These are phyloP conservation scores for Drosophila lacertosa DNA, from an alignment of 1,140 invertebrate genomes.

Conservation along the genomic window DNA sequence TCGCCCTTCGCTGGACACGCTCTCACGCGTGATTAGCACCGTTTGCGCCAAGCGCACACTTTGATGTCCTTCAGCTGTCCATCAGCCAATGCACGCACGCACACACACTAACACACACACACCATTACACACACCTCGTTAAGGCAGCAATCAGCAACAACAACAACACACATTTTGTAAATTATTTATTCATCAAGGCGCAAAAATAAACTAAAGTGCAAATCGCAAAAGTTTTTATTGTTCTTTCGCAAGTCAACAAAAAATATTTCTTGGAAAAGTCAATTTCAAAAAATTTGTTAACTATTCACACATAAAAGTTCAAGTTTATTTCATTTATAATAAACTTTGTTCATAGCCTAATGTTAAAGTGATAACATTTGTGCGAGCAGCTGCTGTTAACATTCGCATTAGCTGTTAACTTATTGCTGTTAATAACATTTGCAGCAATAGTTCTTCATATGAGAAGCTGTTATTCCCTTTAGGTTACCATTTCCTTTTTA, in stretches of 20 bases:
- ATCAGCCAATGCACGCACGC: conserved; percentile 1
- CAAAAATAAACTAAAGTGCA: conserved; percentile 11
- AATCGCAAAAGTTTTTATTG: conserved; percentile 9
- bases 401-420: too few species aligned
- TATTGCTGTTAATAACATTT: too few species aligned
- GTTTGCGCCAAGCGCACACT: conserved; percentile 41
- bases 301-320: too few species aligned
- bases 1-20: conserved; percentile 45
- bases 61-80: conserved; percentile 60
- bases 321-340: too few species aligned
- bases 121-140: neutral
- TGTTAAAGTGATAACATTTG: too few species aligned
- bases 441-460: too few species aligned
- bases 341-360: too few species aligned
- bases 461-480: too few species aligned
- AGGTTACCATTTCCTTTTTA: too few species aligned
- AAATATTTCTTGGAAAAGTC: neutral
- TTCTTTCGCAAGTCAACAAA: neutral
- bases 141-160: neutral
- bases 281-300: too few species aligned
- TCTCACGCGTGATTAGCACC: conserved; percentile 71
- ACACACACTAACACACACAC: neutral
- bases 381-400: too few species aligned
- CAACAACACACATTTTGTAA: neutral
- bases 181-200: conserved; percentile 31